Evolutionary conservation across 2,888 invertebrate species (phyloP).

Genomic region (Apomyelois bistriatella): DNA sequence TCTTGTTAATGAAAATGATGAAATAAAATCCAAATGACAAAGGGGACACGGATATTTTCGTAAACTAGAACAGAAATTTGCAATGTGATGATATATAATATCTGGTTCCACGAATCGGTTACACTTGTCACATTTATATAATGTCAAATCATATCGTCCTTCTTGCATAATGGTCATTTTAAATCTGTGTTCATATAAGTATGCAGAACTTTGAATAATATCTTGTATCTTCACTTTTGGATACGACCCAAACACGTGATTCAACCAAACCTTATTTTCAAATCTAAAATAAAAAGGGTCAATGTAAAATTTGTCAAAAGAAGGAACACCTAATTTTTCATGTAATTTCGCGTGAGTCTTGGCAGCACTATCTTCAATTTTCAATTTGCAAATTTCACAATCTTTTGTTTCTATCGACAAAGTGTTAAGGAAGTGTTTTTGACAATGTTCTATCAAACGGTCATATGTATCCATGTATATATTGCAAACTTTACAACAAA

Average conservation of each 20-base stretch:
- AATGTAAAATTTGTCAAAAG: constrained; percentile 34
- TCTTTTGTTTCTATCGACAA: constrained; percentile 21
- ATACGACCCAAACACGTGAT: constrained; percentile 46
- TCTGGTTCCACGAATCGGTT: constrained; percentile 38
- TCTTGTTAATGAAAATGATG: constrained; percentile 28
- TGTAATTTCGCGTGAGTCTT: constrained; percentile 36
- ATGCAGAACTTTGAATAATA: constrained; percentile 46
- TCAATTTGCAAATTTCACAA: constrained; percentile 38
- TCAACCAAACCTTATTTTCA: constrained; percentile 45
- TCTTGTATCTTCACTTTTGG: constrained; percentile 27
- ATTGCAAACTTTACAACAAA: constrained; percentile 46
- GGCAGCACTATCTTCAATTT: constrained; percentile 32
- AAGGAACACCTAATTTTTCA: constrained; percentile 17
- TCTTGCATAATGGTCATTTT: constrained; percentile 50
- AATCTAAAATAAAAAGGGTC: constrained; percentile 49
- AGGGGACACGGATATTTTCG: constrained; percentile 42
- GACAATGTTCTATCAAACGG: constrained; percentile 56
- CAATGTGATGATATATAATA: constrained; percentile 39
- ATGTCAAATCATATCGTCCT: constrained; percentile 35
- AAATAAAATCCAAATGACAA: constrained; percentile 47
- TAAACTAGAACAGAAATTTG: constrained; percentile 33
- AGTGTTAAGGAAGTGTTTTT: constrained; percentile 40
- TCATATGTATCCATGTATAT: constrained; percentile 47
- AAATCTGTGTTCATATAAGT: constrained; percentile 50
- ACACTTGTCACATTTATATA: constrained; percentile 57